These are phyloP conservation scores for Dromiciops gliroides DNA, from an alignment of 2,113 vertebrate species.

Conservation along the genomic window DNA sequence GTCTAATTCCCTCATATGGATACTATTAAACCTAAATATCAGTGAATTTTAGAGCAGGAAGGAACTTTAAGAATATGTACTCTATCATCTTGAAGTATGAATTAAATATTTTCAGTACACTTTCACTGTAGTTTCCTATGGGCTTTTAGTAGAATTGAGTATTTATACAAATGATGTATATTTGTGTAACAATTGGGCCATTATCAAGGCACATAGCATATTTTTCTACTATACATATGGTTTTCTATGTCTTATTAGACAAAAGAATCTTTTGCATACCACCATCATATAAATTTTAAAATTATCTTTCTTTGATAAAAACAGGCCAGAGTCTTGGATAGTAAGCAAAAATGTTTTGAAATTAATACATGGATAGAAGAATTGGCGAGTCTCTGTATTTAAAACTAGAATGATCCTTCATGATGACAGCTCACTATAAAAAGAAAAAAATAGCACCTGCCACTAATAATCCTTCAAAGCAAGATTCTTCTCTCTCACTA, in stretches of 20 bases:
- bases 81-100: background rate
- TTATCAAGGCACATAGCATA: background rate
- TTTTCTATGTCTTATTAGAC: conserved; percentile 42
- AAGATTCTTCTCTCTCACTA: background rate
- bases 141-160: background rate
- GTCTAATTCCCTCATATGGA: background rate
- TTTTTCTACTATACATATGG: background rate
- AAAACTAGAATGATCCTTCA: conserved; percentile 52
- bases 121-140: background rate
- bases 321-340: conserved; percentile 26
- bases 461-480: conserved; percentile 24
- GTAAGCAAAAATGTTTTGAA: conserved; percentile 55
- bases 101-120: background rate
- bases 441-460: conserved; percentile 54
- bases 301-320: conserved; percentile 45
- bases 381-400: conserved; percentile 43
- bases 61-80: background rate
- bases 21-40: background rate
- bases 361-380: background rate
- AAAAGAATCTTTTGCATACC: conserved; percentile 25
- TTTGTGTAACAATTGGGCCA: background rate
- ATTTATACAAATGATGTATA: background rate
- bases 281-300: conserved; percentile 39
- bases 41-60: background rate
- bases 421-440: conserved; percentile 30